These are phyloP conservation scores for Cyrtorhinus lividipennis DNA, from an alignment of 1,140 invertebrate genomes.

Conservation along the genomic window DNA sequence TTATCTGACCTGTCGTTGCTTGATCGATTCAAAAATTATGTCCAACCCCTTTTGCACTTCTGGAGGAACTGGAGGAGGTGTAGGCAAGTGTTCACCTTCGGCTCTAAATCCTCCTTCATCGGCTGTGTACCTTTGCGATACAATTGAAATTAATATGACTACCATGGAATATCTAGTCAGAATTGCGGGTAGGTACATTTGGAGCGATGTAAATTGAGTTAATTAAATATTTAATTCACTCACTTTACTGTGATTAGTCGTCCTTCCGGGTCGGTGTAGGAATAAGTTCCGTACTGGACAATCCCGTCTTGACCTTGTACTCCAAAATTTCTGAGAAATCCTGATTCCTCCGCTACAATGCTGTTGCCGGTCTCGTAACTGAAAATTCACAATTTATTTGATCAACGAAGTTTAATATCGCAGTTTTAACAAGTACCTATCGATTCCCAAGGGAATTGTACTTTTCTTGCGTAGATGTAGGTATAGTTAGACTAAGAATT, in stretches of 20 bases:
- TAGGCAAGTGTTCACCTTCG: slow-evolving; percentile 65
- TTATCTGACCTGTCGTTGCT: slow-evolving; percentile 22
- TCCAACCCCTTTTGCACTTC: slow-evolving; percentile 72
- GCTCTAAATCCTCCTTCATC: slow-evolving; percentile 74
- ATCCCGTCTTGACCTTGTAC: slow-evolving; percentile 47
- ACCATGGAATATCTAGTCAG: too few relatives aligned
- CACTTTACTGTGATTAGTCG: slow-evolving; percentile 49
- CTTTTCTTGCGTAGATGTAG: too few relatives aligned
- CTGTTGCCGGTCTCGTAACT: slow-evolving; percentile 77
- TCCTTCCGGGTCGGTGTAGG: slow-evolving; percentile 38
- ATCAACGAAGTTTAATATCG: too few relatives aligned
- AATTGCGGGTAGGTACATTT: too few relatives aligned
- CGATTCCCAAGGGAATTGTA: too few relatives aligned
- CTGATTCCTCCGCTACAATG: slow-evolving; percentile 64
- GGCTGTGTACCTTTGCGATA: slow-evolving; percentile 66
- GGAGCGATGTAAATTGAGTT: neutral
- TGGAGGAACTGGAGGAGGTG: slow-evolving; percentile 62
- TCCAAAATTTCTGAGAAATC: slow-evolving; percentile 55
- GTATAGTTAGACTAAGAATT: too few relatives aligned
- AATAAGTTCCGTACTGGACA: slow-evolving; percentile 66
- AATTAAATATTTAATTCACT: slow-evolving; percentile 7
- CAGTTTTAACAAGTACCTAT: too few relatives aligned
- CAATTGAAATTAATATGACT: too few relatives aligned
- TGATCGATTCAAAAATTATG: slow-evolving; percentile 24
- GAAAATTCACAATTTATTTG: slow-evolving; percentile 17